Evolutionary conservation across 1,140 invertebrate species (phyloP).

Genomic region (Ectropis grisescens): DNA sequence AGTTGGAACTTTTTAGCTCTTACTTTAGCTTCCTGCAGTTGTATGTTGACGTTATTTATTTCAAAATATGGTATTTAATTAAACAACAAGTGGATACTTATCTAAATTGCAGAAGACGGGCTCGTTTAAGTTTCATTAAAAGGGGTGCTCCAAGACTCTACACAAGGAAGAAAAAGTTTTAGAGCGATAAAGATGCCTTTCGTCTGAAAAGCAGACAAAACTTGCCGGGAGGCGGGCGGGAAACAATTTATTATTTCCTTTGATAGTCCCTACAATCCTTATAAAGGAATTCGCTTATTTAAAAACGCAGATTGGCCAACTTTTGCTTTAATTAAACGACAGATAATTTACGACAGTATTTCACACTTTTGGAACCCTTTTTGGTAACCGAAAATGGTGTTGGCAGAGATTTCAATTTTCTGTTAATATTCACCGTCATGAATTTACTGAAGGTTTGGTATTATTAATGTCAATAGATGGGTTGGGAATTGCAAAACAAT

Average conservation of each 20-base stretch:
- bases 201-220: conserved; percentile 34
- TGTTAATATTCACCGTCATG: no score
- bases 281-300: conserved; percentile 14
- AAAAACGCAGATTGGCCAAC: conserved; percentile 4
- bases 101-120: conserved; percentile 38
- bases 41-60: no score
- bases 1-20: no score
- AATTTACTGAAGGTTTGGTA: no score
- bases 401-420: neutral
- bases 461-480: no score
- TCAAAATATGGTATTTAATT: conserved; percentile 45
- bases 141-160: conserved; percentile 34
- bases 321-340: neutral
- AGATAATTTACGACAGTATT: neutral
- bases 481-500: no score
- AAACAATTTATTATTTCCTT: conserved; percentile 48
- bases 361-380: no score
- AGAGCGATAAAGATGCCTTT: conserved; percentile 53
- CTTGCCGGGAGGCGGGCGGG: conserved; percentile 22
- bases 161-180: conserved; percentile 54
- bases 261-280: conserved; percentile 11
- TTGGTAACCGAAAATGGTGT: neutral
- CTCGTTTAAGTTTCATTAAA: conserved; percentile 58
- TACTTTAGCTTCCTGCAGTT: no score
- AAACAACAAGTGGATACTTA: conserved; percentile 37